Evolutionary conservation across 2,113 vertebrate species (phyloP), one percentile per base, ranked within the genome.

Genomic region (Otolemur garnettii): DNA sequence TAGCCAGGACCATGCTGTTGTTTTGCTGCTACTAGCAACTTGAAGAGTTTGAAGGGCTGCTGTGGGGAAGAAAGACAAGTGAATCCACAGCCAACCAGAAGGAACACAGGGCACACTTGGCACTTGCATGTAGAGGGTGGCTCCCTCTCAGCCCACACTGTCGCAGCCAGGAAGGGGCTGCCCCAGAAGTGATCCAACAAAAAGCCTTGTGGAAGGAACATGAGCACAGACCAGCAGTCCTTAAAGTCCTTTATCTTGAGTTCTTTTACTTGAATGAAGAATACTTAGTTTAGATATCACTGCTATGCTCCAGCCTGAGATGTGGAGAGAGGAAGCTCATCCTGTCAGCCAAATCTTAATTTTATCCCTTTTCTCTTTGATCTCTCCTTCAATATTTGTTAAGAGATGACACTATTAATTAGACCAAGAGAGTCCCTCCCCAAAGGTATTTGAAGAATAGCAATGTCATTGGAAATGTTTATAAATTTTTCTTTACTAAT

Each of bases 391-490:
- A 72, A 71, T 12, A 12, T 90, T 79, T 91, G 0, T 79, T 33
- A 35, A 80, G 85, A 90, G 53, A 17, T 83, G 64, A 3, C 21
- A 2, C 22, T n/a, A 11, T 64, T 24, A 13, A 74, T 78, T 74
- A 83, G 50, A 74, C 35, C 22, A 4, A 77, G 68, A 45, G 45
- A 45, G 55, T 80, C 50, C 21, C 18, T 84, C 33, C 77, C 59
- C 33, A 21, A n/a, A 86, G 33, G 19, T 79, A 62, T 75, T 89
- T 95, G 42, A 42, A 82, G 93, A 94, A 82, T 94, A 88, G 50
- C 26, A 10, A 19, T 72, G 13, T 28, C 77, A 74, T 15, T 78
- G 22, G 60, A 68, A 92, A 69, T 38, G 0, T 87, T 14, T 38
- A 12, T 75, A 85, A 24, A 88, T 82, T 90, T 93, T 57, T 82